Evolutionary conservation across 2,113 vertebrate species (phyloP), one percentile per base, ranked within the genome.

Genomic region (Mohoua ochrocephala): DNA sequence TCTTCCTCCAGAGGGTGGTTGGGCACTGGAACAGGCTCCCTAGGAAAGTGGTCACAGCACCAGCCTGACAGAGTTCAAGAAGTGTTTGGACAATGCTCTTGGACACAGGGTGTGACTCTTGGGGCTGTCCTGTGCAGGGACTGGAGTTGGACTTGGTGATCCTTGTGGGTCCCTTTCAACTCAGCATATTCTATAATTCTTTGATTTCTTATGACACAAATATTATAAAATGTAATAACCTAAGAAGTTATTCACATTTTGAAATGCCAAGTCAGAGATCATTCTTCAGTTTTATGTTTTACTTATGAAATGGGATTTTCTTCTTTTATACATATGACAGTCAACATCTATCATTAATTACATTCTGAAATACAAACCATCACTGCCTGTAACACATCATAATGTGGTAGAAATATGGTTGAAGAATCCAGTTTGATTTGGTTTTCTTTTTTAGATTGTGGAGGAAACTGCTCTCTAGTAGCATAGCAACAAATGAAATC

Each of bases 51-150:
- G 8, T 61, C n/a, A 31, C 47, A 83, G 30, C 16, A 26, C 3
- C 45, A 68, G 9, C 20, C 39, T 47, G 53, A 13, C 24, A 68
- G 39, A 53, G 14, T 1, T 53, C 23, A 26, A 18, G 52, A 30
- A 68, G 11, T 0, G 0, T 35, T 61, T 47, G 30, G 13, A n/a
- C 42, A 65, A 0, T 18, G 6, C 14, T 31, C 39, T 22, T 1
- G 0, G 26, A n/a, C 11, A 45, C 39, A 11, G 0, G 41, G 3
- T 41, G 53, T 47, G 69, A 68, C 24, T 26, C 24, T 5, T 68
- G n/a, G 16, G 47, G 13, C 5, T 23, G 31, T 15, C 2, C 47
- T 68, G 17, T n/a, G 20, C 54, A 53, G 45, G 13, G 20, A 2
- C 26, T 2, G 14, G 24, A 68, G 17, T 0, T 47, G 45, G 45